A percentile compares a stretch with the other conserved stretches of the same genome.
These are phyloP conservation scores for Microctenopoma stevenorrisi DNA, from an alignment of 2,797 vertebrate genomes.

Conservation along the genomic window DNA sequence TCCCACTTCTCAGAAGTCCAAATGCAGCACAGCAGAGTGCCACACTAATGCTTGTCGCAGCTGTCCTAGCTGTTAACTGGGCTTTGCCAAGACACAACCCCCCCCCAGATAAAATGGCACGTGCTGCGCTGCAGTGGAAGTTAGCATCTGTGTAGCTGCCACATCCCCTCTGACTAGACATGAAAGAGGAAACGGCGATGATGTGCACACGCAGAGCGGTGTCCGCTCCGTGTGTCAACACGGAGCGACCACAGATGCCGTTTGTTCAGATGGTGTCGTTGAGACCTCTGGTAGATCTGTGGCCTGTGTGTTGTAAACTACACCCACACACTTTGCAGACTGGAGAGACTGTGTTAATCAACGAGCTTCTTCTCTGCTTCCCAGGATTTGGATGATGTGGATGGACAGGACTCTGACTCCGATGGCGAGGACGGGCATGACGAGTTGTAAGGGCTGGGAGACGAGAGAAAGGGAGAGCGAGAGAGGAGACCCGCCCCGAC, in stretches of 20 bases:
- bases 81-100: conserved; percentile 21
- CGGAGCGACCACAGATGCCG: not conserved
- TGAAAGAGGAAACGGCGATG: conserved; percentile 10
- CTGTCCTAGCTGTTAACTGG: conserved; percentile 49
- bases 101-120: conserved; percentile 41
- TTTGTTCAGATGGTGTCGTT: conserved; percentile 3
- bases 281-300: not conserved
- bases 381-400: conserved; percentile 89
- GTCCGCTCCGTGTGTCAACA: not conserved
- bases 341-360: not conserved
- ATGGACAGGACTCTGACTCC: conserved; percentile 83
- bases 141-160: not conserved
- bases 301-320: not conserved
- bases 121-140: conserved; percentile 39
- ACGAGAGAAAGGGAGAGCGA: conserved; percentile 34
- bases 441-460: conserved; percentile 87
- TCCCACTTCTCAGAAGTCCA: conserved; percentile 64
- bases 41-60: conserved; percentile 57
- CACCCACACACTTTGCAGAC: not conserved
- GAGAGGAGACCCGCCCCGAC: conserved; percentile 73
- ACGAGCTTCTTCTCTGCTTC: not conserved
- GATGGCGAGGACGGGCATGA: conserved; percentile 92
- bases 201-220: not conserved
- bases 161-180: not conserved
- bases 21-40: conserved; percentile 50